Conservation (phyloP, 2,797 vertebrate genomes). For the Lithobates pipiens region DNA sequence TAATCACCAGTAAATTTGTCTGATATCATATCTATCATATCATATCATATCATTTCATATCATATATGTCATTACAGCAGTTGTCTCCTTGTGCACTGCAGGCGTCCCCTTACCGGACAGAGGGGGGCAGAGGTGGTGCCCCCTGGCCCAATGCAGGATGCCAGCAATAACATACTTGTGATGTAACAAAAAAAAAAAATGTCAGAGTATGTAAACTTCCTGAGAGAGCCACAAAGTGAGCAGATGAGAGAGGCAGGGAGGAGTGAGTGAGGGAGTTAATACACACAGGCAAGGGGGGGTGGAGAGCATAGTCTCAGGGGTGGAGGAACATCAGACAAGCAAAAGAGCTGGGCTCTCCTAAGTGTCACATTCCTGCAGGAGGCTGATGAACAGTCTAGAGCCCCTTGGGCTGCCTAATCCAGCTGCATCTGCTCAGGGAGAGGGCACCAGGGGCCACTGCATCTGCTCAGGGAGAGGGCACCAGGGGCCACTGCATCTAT, state of each 20-base stretch:
- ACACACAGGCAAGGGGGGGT: conserved; percentile 7
- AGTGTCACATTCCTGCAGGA: conserved; percentile 25
- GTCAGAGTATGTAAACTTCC: conserved; percentile 46
- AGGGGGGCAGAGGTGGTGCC: neutral
- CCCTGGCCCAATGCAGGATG: neutral
- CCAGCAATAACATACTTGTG: neutral
- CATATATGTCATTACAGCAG: too few relatives aligned
- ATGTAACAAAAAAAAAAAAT: neutral
- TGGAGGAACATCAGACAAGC: conserved; percentile 43
- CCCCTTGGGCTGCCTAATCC: conserved; percentile 12
- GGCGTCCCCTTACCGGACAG: neutral
- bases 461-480: neutral
- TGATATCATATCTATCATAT: too few relatives aligned
- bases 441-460: neutral
- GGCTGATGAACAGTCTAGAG: conserved; percentile 8
- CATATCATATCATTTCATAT: too few relatives aligned
- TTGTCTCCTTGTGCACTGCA: neutral
- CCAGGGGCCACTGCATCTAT: neutral
- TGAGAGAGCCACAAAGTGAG: conserved; percentile 28
- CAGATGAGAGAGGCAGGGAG: conserved; percentile 17
- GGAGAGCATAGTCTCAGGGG: conserved; percentile 32
- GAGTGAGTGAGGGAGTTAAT: conserved; percentile 33
- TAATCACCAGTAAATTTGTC: too few relatives aligned
- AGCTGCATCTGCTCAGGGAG: conserved; percentile 1
- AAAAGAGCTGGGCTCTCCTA: conserved; percentile 8